A percentile compares a stretch with the other conserved stretches of the same genome.
Evolutionary conservation across 2,888 invertebrate species (phyloP).

Genomic region (Spisula solida): DNA sequence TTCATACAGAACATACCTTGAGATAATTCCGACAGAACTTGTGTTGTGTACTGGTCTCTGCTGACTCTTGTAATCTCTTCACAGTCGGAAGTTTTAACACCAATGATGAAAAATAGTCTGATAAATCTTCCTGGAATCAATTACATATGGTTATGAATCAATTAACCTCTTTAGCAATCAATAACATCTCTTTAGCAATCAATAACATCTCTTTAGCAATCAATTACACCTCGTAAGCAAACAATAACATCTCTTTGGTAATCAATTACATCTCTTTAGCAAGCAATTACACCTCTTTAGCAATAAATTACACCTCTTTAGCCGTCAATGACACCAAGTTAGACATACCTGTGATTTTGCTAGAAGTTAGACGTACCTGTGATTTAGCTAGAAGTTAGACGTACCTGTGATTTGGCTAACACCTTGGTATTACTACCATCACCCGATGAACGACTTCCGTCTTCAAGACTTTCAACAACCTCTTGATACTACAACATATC

Average conservation of each 20-base stretch:
- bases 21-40: slow-evolving; percentile 77
- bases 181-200: too few relatives aligned
- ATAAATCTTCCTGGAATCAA: slow-evolving; percentile 78
- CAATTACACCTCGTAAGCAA: too few relatives aligned
- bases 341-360: background rate
- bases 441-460: slow-evolving; percentile 63
- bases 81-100: slow-evolving; percentile 75
- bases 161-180: too few relatives aligned
- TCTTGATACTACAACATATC: slow-evolving; percentile 76
- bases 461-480: slow-evolving; percentile 79
- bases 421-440: slow-evolving; percentile 78
- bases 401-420: slow-evolving; percentile 83
- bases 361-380: slow-evolving; percentile 80
- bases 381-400: slow-evolving; percentile 84
- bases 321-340: too few relatives aligned
- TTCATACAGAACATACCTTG: slow-evolving; percentile 73
- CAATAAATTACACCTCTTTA: too few relatives aligned
- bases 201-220: too few relatives aligned
- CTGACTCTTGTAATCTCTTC: slow-evolving; percentile 75
- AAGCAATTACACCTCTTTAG: too few relatives aligned
- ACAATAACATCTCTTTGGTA: too few relatives aligned
- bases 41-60: slow-evolving; percentile 77
- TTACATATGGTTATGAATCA: too few relatives aligned
- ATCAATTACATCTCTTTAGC: too few relatives aligned
- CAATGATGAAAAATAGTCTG: slow-evolving; percentile 78